These are phyloP conservation scores for Platerodrilus igneus DNA, from an alignment of 2,888 invertebrate genomes.

Conservation along the genomic window DNA sequence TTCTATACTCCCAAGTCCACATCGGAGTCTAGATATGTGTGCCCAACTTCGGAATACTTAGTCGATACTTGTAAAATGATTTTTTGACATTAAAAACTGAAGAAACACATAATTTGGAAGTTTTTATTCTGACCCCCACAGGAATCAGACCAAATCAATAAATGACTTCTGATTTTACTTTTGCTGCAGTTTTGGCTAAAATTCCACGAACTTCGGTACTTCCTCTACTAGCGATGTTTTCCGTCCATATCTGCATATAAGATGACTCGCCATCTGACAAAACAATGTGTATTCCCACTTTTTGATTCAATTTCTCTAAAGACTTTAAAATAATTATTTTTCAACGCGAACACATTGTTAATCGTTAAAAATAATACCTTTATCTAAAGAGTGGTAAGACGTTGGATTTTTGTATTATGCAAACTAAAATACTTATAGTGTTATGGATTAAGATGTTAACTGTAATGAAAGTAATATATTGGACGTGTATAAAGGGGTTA, in stretches of 20 bases:
- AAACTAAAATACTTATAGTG: too few relatives aligned
- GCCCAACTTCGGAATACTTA: constrained; percentile 39
- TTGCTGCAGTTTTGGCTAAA: constrained; percentile 21
- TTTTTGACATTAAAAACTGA: constrained; percentile 32
- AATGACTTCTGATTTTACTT: constrained; percentile 13
- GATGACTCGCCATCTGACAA: constrained; percentile 6
- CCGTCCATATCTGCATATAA: constrained; percentile 28
- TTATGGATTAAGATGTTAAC: too few relatives aligned
- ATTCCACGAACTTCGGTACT: constrained; percentile 22
- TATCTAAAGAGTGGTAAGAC: too few relatives aligned
- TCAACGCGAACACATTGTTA: too few relatives aligned
- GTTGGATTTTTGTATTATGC: too few relatives aligned
- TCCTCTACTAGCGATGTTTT: constrained; percentile 27
- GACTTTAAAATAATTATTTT: too few relatives aligned
- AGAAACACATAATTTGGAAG: constrained; percentile 29
- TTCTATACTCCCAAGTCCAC: constrained; percentile 36
- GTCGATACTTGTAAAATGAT: constrained; percentile 33
- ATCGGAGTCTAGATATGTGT: too few relatives aligned
- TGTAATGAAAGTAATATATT: too few relatives aligned
- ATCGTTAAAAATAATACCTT: too few relatives aligned
- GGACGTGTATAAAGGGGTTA: too few relatives aligned
- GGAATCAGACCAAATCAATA: constrained; percentile 33
- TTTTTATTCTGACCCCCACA: constrained; percentile 37
- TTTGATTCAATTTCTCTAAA: too few relatives aligned
- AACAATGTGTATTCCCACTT: constrained; percentile 20